Evolutionary conservation across 2,888 invertebrate genomes (phyloP), one percentile per base, ranked within the genome.

Genomic region (Parnassius smintheus): DNA sequence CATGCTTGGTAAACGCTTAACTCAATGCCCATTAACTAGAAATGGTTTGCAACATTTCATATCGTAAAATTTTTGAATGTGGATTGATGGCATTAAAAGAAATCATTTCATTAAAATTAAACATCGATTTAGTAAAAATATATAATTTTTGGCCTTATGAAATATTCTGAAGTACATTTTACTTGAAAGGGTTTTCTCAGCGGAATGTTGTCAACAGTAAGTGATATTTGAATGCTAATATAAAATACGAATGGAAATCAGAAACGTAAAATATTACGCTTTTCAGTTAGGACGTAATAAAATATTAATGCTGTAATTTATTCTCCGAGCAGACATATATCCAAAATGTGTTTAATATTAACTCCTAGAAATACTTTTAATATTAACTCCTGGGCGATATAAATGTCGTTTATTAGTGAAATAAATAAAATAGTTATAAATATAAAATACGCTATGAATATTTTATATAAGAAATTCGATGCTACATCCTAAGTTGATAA

Each of bases 161-260:
- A 59, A 45, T 12, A 56, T 61, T 56, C 52, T 46, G 46, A 25
- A 56, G 55, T 45, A 50, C 52, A 56, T 45, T 60, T 51, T 25
- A 56, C 25, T 46, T 13, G 48, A 51, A 61, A 61, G 56, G 56
- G 56, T 56, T 56, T 41, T n/a, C 41, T 61, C 12, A 13, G 42
- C 8, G 35, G 56, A 42, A 50, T 18, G 13, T 61, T 56, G 51
- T 50, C 35, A 42, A 18, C 13, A 48, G 18, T 56, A 61, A 61
- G 61, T 52, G 51, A 61, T 61, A 61, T 61, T 52, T 61, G 52
- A 61, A 61, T 61, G 52, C 12, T 56, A 56, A 57, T 56, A 61
- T 56, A 55, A 56, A 57, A 61, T 61, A 52, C 41, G 56, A 61
- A 56, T 51, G 56, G 18, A 46, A 50, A 60, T 54, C 44, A 56